phyloP scores from a whole-genome alignment of 2,888 invertebrate genomes.

The Dasysyrphus tricinctus region DNA sequence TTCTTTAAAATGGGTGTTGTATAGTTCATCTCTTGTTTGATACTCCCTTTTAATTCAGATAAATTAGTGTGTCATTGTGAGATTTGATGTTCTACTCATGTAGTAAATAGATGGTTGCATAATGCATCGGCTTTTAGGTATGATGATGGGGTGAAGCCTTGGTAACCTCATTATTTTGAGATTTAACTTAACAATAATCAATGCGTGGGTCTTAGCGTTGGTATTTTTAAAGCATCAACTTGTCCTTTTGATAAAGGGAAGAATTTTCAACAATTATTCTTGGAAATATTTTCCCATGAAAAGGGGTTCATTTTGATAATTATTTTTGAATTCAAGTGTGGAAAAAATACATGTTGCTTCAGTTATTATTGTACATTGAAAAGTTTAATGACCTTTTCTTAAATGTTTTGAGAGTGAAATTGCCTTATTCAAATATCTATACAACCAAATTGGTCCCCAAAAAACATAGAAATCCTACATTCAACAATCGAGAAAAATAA shows the following conservation, averaged over 20 bases:
- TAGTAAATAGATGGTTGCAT: neutral
- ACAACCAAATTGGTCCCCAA: no score
- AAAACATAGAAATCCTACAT: no score
- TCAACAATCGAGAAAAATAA: no score
- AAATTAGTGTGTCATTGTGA: constrained; percentile 49
- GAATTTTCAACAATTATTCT: neutral
- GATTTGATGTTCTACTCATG: constrained; percentile 13
- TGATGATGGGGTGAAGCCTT: constrained; percentile 29
- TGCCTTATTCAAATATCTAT: no score
- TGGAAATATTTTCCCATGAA: constrained; percentile 61
- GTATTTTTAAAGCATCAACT: constrained; percentile 12
- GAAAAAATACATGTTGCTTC: no score
- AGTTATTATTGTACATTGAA: no score
- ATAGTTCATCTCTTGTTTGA: constrained; percentile 10
- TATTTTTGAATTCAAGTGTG: neutral
- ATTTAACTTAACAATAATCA: constrained; percentile 13
- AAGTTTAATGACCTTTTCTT: no score
- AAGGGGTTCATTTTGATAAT: neutral
- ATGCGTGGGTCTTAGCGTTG: constrained; percentile 42
- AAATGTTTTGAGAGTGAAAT: no score
- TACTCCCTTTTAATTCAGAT: constrained; percentile 42
- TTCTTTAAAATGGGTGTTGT: neutral
- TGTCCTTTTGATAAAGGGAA: constrained; percentile 12
- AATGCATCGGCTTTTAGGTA: neutral
- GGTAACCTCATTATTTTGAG: constrained; percentile 20